Conservation (phyloP, 2,113 vertebrate genomes). For the Pionites leucogaster region DNA sequence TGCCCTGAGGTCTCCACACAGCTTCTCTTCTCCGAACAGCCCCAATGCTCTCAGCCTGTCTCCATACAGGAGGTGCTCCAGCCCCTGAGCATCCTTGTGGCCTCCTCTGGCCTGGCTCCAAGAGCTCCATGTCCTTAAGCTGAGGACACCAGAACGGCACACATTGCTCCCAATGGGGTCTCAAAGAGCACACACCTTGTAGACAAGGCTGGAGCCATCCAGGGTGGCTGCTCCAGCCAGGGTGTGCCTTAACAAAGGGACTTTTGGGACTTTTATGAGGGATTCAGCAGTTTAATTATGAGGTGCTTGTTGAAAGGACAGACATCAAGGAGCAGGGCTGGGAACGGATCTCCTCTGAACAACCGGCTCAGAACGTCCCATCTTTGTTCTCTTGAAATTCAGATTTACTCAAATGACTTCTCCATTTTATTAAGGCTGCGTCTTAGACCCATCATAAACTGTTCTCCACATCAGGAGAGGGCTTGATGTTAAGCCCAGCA, state of each 20-base stretch:
- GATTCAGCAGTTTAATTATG: slow-evolving; percentile 61
- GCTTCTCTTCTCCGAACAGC: background rate
- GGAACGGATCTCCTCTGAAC: slow-evolving; percentile 49
- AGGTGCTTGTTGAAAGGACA: slow-evolving; percentile 26
- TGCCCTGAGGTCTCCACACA: background rate
- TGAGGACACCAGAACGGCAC: background rate
- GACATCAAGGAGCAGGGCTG: slow-evolving; percentile 36
- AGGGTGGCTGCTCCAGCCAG: background rate
- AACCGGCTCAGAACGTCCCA: slow-evolving; percentile 66
- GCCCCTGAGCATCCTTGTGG: background rate
- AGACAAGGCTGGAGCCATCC: background rate
- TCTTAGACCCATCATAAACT: slow-evolving; percentile 72
- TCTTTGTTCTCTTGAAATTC: slow-evolving; percentile 74
- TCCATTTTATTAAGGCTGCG: slow-evolving; percentile 67
- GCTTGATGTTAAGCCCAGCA: slow-evolving; percentile 68
- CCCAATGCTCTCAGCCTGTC: background rate
- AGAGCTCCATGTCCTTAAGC: background rate
- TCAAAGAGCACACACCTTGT: background rate
- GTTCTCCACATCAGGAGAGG: slow-evolving; percentile 51
- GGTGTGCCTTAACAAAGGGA: slow-evolving; percentile 26
- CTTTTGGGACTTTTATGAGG: slow-evolving; percentile 13
- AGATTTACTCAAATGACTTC: slow-evolving; percentile 65
- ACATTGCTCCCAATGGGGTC: background rate
- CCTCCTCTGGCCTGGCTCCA: background rate
- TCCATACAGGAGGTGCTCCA: background rate